A percentile compares a stretch with the other conserved stretches of the same genome.
phyloP scores from a whole-genome alignment of 2,888 invertebrate genomes.

The Apantesis nais region DNA sequence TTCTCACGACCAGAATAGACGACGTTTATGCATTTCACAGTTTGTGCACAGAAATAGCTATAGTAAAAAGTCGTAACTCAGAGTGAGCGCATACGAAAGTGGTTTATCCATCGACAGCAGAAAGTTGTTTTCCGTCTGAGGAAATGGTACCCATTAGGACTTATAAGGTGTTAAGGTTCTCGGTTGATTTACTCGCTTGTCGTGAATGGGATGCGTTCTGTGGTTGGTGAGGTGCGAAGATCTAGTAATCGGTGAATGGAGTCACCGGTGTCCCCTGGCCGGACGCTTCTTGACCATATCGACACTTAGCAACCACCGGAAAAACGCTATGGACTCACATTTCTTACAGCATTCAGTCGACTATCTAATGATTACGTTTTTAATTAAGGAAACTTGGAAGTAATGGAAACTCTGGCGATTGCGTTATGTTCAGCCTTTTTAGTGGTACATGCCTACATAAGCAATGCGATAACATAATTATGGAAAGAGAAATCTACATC shows the following conservation, averaged over 20 bases:
- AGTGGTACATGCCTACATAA: conserved; percentile 31
- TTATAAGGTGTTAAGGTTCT: conserved; percentile 66
- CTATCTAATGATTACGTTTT: conserved; percentile 32
- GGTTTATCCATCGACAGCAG: conserved; percentile 74
- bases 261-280: conserved; percentile 56
- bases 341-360: conserved; percentile 54
- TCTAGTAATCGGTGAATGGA: conserved; percentile 78
- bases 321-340: conserved; percentile 57
- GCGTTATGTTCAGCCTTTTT: conserved; percentile 27
- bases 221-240: conserved; percentile 79
- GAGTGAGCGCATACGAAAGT: conserved; percentile 76
- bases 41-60: conserved; percentile 73
- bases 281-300: conserved; percentile 42
- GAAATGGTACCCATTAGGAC: conserved; percentile 68
- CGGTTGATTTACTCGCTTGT: conserved; percentile 81
- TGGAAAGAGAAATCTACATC: conserved; percentile 47
- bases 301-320: conserved; percentile 51
- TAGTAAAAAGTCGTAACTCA: conserved; percentile 80
- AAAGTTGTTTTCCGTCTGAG: conserved; percentile 82
- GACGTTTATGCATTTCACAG: conserved; percentile 51
- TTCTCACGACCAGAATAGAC: conserved; percentile 38
- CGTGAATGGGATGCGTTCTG: conserved; percentile 82
- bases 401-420: conserved; percentile 38
- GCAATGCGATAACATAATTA: conserved; percentile 33
- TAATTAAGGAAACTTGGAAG: conserved; percentile 40